Conservation (phyloP, 2,888 invertebrate species). For the Harpagoxenus sublaevis region DNA sequence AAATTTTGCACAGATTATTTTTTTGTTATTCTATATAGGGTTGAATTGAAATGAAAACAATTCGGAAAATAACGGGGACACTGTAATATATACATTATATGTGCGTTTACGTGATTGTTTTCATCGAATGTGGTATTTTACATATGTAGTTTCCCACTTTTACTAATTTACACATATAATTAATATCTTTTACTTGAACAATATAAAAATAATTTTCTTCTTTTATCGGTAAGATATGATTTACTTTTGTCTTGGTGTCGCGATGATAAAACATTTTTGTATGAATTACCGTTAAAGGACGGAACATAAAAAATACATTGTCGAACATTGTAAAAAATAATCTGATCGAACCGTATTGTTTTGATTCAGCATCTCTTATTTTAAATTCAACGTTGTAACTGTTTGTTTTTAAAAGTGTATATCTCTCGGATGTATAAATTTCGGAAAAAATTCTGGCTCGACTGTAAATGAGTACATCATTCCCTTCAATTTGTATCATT, state of each 20-base stretch:
- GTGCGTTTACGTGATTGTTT: neutral
- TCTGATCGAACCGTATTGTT: slow-evolving; percentile 14
- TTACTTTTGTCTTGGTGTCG: slow-evolving; percentile 3
- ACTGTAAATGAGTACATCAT: slow-evolving; percentile 9
- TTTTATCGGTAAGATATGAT: slow-evolving; percentile 9
- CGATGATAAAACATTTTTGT: slow-evolving; percentile 17
- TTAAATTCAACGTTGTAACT: slow-evolving; percentile 12
- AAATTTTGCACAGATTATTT: neutral
- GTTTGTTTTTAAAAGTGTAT: slow-evolving; percentile 10
- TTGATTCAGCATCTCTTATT: slow-evolving; percentile 5
- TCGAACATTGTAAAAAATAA: slow-evolving; percentile 4
- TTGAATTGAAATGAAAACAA: neutral
- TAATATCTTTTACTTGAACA: slow-evolving; percentile 20
- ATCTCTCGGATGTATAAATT: slow-evolving; percentile 21
- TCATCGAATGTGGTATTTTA: neutral
- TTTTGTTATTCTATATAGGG: no score
- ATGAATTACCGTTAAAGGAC: slow-evolving; percentile 15
- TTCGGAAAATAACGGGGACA: neutral
- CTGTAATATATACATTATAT: no score
- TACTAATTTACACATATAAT: slow-evolving; percentile 15
- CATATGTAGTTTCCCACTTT: slow-evolving; percentile 1
- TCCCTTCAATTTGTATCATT: neutral
- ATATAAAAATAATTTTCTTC: slow-evolving; percentile 22
- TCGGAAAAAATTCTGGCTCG: slow-evolving; percentile 20
- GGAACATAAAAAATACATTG: slow-evolving; percentile 5